A percentile compares a stretch with the other conserved stretches of the same genome.
phyloP scores from a whole-genome alignment of 2,113 vertebrate species.

The Cyprinodon variegatus region DNA sequence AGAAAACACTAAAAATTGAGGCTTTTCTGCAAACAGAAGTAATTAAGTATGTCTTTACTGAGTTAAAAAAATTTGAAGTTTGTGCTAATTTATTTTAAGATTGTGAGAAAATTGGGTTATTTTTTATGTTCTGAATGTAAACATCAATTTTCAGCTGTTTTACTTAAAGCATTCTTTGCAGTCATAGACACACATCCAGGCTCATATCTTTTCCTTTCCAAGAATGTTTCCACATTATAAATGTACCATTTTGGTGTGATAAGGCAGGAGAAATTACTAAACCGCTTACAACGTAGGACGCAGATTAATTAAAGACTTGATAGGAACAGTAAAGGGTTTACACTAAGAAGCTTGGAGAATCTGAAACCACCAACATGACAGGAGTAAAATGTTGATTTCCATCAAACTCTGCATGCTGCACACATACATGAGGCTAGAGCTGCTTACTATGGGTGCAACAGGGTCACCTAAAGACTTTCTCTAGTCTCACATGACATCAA shows the following conservation, averaged over 20 bases:
- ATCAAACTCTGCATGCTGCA: conserved; percentile 37
- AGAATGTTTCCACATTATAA: conserved; percentile 30
- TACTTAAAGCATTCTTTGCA: conserved; percentile 40
- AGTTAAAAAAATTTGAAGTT: neutral
- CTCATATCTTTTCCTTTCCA: conserved; percentile 15
- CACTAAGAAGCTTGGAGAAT: conserved; percentile 59
- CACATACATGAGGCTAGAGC: conserved; percentile 30
- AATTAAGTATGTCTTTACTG: neutral
- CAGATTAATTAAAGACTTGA: conserved; percentile 77
- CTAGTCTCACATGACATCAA: conserved; percentile 36
- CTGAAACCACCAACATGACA: conserved; percentile 49
- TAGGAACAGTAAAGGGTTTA: conserved; percentile 69
- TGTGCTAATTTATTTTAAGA: neutral
- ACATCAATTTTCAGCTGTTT: conserved; percentile 3
- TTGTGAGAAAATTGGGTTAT: neutral
- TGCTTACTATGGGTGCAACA: conserved; percentile 25
- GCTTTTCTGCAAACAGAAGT: neutral
- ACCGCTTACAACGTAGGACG: conserved; percentile 67
- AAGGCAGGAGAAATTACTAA: conserved; percentile 67
- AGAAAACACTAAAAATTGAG: neutral
- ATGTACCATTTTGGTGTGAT: conserved; percentile 64
- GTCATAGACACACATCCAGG: conserved; percentile 41
- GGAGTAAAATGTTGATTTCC: conserved; percentile 45
- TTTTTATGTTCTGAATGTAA: neutral
- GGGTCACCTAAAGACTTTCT: conserved; percentile 15